These are phyloP conservation scores for Stenodera caucasica DNA, from an alignment of 2,888 invertebrate species.

Conservation along the genomic window DNA sequence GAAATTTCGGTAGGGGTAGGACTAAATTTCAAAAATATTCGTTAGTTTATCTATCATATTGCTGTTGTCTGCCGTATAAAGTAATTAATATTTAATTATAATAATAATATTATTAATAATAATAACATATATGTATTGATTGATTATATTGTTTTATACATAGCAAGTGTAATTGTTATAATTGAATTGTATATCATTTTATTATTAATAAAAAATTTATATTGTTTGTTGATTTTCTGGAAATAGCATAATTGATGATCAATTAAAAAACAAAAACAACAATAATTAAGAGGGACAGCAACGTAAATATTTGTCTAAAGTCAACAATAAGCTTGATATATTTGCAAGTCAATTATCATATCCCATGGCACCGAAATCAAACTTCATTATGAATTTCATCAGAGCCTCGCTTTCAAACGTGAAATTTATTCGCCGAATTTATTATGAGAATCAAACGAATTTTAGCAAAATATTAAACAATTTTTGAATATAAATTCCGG, in stretches of 20 bases:
- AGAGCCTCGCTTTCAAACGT: too few relatives aligned
- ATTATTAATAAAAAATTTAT: constrained; percentile 39
- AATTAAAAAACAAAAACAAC: neutral
- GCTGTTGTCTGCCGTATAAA: constrained; percentile 31
- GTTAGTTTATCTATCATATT: constrained; percentile 21
- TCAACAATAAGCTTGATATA: neutral
- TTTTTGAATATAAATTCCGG: neutral
- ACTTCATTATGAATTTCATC: neutral
- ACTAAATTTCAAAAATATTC: constrained; percentile 19
- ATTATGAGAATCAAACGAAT: too few relatives aligned
- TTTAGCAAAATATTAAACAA: too few relatives aligned
- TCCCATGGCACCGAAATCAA: neutral
- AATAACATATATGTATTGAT: constrained; percentile 22
- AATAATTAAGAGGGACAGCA: neutral
- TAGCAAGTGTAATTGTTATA: constrained; percentile 32
- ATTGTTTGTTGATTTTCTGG: constrained; percentile 28
- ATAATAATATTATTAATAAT: constrained; percentile 22
- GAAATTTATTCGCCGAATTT: too few relatives aligned
- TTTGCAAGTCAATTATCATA: constrained; percentile 1
- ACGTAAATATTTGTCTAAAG: constrained; percentile 1
- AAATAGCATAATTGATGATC: neutral
- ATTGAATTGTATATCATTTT: constrained; percentile 42
- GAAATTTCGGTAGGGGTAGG: constrained; percentile 22
- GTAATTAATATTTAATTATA: constrained; percentile 23
- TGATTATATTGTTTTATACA: constrained; percentile 31